Percentiles rank a stretch among this genome's conserved stretches.
These are phyloP conservation scores for Psephotus haematonotus DNA, from an alignment of 2,113 vertebrate genomes.

Conservation along the genomic window DNA sequence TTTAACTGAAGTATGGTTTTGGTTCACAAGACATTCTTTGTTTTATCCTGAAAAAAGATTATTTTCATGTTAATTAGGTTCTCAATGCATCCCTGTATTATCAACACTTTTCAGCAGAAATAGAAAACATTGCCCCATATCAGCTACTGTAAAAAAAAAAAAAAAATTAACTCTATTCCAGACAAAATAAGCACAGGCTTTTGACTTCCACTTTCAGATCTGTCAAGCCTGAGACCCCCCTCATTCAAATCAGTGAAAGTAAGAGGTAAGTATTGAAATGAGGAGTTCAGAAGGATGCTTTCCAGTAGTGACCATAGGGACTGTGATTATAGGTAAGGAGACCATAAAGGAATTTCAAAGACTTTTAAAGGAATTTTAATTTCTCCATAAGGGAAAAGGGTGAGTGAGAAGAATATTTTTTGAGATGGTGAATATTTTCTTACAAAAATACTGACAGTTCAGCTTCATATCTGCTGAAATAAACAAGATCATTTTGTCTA, in stretches of 20 bases:
- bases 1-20: neutral
- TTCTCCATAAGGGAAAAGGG: neutral
- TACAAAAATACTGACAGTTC: neutral
- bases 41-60: slow-evolving; percentile 3
- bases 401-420: neutral
- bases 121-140: neutral
- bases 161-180: no score
- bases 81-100: neutral
- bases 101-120: neutral
- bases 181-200: neutral
- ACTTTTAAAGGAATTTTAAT: neutral
- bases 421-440: neutral
- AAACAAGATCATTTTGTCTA: neutral
- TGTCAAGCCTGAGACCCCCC: rapidly evolving
- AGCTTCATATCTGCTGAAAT: neutral
- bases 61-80: slow-evolving; percentile 29
- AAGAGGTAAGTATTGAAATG: neutral
- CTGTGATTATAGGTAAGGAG: neutral
- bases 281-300: neutral
- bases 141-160: neutral
- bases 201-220: neutral
- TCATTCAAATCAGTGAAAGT: neutral
- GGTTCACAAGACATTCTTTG: neutral
- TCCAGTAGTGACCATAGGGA: neutral
- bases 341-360: neutral